Evolutionary conservation across 2,888 invertebrate genomes (phyloP).

Genomic region (Lepetodrilus schrolli): DNA sequence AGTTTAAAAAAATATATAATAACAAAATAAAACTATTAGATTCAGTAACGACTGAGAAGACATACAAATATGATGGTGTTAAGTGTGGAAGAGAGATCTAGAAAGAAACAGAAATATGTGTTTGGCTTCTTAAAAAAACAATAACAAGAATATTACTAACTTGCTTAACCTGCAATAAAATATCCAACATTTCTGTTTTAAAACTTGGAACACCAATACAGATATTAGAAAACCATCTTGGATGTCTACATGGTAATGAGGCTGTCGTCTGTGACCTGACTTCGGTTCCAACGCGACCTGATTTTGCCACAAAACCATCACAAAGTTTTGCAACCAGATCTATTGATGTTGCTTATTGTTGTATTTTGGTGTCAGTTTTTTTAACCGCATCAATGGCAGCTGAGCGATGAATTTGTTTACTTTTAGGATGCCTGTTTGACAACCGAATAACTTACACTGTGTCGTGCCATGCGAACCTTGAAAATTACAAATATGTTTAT

Average conservation of each 20-base stretch:
- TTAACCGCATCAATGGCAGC: not conserved
- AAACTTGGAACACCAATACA: not conserved
- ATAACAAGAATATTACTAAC: not conserved
- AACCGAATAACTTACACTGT: not conserved
- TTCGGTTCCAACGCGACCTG: too few species aligned
- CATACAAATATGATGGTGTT: not conserved
- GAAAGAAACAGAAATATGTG: not conserved
- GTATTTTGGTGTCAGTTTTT: not conserved
- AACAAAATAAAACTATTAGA: too few species aligned
- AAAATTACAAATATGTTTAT: not conserved
- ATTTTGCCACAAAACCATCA: not conserved
- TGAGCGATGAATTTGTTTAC: not conserved
- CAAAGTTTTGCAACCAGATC: not conserved
- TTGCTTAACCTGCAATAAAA: not conserved
- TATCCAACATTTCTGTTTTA: not conserved
- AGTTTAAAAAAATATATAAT: too few species aligned
- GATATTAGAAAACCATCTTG: not conserved
- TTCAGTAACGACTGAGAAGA: not conserved
- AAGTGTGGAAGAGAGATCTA: not conserved
- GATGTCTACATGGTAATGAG: too few species aligned
- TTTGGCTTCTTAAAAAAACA: not conserved
- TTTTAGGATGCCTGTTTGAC: not conserved
- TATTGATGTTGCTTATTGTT: not conserved
- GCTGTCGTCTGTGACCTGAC: too few species aligned
- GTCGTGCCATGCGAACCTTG: slow-evolving; percentile 14